These are phyloP conservation scores for Anthopleura xanthogrammica DNA, from an alignment of 92 coral and sea anemone genomes.

Conservation along the genomic window DNA sequence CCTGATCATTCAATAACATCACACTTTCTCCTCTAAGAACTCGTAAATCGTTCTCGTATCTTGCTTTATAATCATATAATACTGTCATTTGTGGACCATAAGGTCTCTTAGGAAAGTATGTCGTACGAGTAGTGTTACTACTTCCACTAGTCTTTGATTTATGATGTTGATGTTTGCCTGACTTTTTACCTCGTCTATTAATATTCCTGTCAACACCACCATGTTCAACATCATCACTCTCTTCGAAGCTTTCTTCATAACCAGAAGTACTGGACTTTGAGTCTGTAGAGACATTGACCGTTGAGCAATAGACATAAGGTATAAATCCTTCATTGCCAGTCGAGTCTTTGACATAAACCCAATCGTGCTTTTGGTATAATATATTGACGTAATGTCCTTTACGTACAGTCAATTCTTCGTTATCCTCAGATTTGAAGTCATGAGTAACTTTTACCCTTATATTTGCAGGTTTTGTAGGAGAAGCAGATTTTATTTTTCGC, in stretches of 20 bases:
- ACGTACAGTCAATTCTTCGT: constrained; percentile 69
- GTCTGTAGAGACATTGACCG: constrained; percentile 51
- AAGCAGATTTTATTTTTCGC: constrained; percentile 63
- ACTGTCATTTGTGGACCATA: constrained; percentile 83
- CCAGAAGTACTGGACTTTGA: constrained; percentile 81
- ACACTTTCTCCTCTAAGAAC: constrained; percentile 79
- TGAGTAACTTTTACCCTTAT: constrained; percentile 59
- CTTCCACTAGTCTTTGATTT: constrained; percentile 22
- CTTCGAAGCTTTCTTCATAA: constrained; percentile 70
- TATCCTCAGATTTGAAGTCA: constrained; percentile 57
- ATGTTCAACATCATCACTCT: constrained; percentile 48
- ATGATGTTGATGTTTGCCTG: constrained; percentile 22
- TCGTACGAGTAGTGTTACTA: constrained; percentile 37
- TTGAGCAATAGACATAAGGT: constrained; percentile 68
- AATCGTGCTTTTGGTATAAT: constrained; percentile 76
- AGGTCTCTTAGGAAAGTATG: constrained; percentile 82
- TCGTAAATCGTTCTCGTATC: constrained; percentile 74
- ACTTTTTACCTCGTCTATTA: constrained; percentile 18
- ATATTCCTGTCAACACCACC: constrained; percentile 43
- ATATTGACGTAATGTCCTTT: constrained; percentile 69
- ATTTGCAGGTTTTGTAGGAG: constrained; percentile 74
- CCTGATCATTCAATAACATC: constrained; percentile 82
- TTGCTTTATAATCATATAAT: constrained; percentile 69
- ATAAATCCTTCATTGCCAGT: constrained; percentile 74
- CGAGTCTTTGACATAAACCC: constrained; percentile 76